Conservation (phyloP, 1,140 invertebrate genomes). For the Atta colombica region DNA sequence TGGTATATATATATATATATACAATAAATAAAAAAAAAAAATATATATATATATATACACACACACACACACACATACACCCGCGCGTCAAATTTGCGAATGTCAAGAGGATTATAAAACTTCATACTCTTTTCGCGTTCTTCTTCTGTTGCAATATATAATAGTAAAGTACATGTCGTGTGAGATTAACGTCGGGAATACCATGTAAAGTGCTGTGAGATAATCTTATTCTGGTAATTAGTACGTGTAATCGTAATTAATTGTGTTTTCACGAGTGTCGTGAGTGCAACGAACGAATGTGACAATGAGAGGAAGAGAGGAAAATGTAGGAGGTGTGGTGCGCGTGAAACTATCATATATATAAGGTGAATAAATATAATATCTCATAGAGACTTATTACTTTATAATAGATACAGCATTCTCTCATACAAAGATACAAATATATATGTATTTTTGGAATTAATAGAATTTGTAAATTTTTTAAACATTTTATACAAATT, state of each 20-base stretch:
- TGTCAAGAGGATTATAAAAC: slow-evolving; percentile 14
- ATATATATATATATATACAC: no score
- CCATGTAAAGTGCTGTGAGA: not conserved
- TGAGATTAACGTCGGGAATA: slow-evolving; percentile 5
- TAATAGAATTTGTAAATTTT: not conserved
- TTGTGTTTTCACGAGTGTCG: not conserved
- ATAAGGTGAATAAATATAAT: not conserved
- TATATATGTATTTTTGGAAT: not conserved
- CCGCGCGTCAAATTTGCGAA: not conserved
- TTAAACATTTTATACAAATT: not conserved
- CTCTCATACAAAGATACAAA: not conserved
- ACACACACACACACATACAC: no score
- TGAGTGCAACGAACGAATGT: not conserved
- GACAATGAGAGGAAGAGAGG: slow-evolving; percentile 3
- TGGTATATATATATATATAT: no score
- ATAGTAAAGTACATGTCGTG: not conserved
- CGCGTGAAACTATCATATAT: not conserved
- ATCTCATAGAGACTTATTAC: not conserved
- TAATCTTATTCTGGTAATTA: slow-evolving; percentile 28
- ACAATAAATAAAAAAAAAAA: no score
- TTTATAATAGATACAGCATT: not conserved
- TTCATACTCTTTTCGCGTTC: slow-evolving; percentile 5
- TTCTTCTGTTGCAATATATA: not conserved
- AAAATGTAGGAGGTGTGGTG: not conserved
- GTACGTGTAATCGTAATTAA: slow-evolving; percentile 17